Base-by-base conservation (phyloP, 2,797 vertebrate species). In the Molothrus ater region DNA sequence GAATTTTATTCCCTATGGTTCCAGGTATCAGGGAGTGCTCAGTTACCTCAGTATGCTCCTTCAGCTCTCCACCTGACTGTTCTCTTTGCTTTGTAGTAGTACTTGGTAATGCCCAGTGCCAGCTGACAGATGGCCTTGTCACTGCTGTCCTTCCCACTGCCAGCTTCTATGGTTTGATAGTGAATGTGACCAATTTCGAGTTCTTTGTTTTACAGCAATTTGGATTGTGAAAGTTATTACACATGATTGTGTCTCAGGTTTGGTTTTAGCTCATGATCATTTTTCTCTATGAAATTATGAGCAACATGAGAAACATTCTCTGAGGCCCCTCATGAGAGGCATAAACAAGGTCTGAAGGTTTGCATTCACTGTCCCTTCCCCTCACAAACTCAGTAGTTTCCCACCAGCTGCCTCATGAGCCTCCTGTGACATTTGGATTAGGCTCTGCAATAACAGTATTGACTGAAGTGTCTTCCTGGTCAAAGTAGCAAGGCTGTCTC, bases 371-470 rank as follows among this genome's bases (percentile, higher is more conserved):
- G 61, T 26, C 32, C 25, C 28, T 61, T 38, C 42, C 26, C 14
- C 54, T 53, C 34, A 36, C 16, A 3, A 65, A 34, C 57, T 78
- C 1, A 0, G 36, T 4, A 88, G 15, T 88, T 90, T 88, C 75
- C 59, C 70, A 36, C 53, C 72, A 91, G 85, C 85, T 91, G 72
- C 61, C 87, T 71, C 87, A 2, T 66, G 88, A 92, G 91, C 42
- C 75, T 90, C 73, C 11, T 56, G n/a, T 51, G 80, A 63, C 82
- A 69, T 91, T 86, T 92, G 84, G 75, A 91, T 92, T 69, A 63
- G 79, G 81, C 69, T 96, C 75, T 96, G 54, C 72, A 94, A 34
- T 92, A 87, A 80, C 72, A 86, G 15, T 34, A 72, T 78, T 80
- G 91, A 93, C 69, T 66, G 43, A 91, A 92, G 54, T 32, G 38